Conservation (phyloP, 2,113 vertebrate genomes). For the Salvelinus sp. region DNA sequence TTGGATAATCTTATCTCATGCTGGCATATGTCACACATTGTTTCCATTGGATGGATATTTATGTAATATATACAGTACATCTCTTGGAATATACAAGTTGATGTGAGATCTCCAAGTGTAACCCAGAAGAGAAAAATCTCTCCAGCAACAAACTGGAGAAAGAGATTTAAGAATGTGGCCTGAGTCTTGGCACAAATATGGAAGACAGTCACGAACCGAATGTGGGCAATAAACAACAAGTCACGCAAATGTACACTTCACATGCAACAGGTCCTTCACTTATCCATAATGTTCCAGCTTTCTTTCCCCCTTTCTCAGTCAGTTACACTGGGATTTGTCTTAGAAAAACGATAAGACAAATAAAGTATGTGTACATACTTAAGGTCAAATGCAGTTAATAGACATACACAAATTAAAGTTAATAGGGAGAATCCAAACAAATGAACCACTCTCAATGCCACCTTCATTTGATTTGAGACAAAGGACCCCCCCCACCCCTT, state of each 20-base stretch:
- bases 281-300: slow-evolving; percentile 51
- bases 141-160: slow-evolving; percentile 46
- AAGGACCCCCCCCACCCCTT: slow-evolving; percentile 53
- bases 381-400: neutral
- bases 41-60: slow-evolving; percentile 37
- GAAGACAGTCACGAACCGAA: slow-evolving; percentile 65
- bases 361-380: neutral
- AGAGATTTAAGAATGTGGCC: slow-evolving; percentile 64
- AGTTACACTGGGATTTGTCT: slow-evolving; percentile 43
- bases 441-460: slow-evolving; percentile 56
- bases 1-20: slow-evolving; percentile 5
- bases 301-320: slow-evolving; percentile 49
- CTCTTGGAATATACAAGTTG: slow-evolving; percentile 36
- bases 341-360: too few species aligned
- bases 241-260: slow-evolving; percentile 70
- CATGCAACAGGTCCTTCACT: slow-evolving; percentile 71
- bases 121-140: slow-evolving; percentile 48
- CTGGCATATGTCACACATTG: slow-evolving; percentile 22
- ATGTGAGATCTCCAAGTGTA: slow-evolving; percentile 50
- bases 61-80: slow-evolving; percentile 41
- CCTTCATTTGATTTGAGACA: slow-evolving; percentile 65
- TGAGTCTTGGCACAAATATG: slow-evolving; percentile 67
- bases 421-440: slow-evolving; percentile 50
- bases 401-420: neutral
- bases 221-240: slow-evolving; percentile 72